Evolutionary conservation across 1,140 invertebrate genomes (phyloP).

Genomic region (Diachasmimorpha longicaudata): DNA sequence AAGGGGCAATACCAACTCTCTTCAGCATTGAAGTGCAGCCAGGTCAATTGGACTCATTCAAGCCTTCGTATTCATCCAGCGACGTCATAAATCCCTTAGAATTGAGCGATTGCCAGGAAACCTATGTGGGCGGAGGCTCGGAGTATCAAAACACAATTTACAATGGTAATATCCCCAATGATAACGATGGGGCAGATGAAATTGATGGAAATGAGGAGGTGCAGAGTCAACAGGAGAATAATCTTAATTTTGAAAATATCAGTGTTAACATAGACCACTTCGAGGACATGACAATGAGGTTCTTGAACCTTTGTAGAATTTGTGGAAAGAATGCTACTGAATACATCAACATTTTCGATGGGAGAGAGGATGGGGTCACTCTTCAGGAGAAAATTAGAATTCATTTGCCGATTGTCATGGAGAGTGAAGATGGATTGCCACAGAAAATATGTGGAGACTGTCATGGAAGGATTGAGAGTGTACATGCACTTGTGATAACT

Average conservation of each 20-base stretch:
- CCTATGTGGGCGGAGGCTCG: background rate
- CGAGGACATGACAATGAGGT: conserved; percentile 9
- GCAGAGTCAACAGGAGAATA: background rate
- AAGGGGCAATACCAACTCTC: conserved; percentile 37
- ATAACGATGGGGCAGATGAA: background rate
- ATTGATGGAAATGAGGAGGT: background rate
- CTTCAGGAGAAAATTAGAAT: conserved; percentile 45
- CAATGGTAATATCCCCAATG: background rate
- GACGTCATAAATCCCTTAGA: background rate
- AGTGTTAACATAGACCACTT: conserved; percentile 18
- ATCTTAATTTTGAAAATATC: background rate
- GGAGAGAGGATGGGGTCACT: conserved; percentile 32
- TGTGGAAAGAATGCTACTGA: conserved; percentile 27
- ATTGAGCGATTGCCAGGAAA: background rate
- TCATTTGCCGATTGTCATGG: conserved; percentile 42
- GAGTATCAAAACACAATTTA: conserved; percentile 12
- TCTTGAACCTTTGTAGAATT: conserved; percentile 25
- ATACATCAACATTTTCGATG: conserved; percentile 43
- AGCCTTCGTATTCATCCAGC: background rate
- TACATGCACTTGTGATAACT: conserved; percentile 39
- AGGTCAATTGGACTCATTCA: background rate
- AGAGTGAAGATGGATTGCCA: conserved; percentile 38
- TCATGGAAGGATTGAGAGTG: conserved; percentile 43
- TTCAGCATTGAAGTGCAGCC: conserved; percentile 16
- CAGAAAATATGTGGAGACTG: conserved; percentile 46